Base-by-base conservation (phyloP, 1,140 invertebrate species). In the Drosophila nebulosa region DNA sequence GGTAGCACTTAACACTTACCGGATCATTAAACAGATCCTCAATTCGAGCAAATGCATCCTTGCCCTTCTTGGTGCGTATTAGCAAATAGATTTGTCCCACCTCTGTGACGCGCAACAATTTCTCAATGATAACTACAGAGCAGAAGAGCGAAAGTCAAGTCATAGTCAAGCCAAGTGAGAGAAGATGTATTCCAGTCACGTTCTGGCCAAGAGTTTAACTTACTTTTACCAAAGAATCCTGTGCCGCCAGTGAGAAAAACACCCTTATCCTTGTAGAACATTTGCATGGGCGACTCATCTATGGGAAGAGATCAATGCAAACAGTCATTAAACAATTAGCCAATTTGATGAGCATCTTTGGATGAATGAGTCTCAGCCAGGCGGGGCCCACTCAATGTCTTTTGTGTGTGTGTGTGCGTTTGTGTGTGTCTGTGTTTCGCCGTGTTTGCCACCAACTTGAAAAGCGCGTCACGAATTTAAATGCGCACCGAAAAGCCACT, bases 151-250 rank as follows among this genome's bases (percentile, higher is more conserved):
- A 51, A 77, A 64, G 66, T 62, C 56, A 77, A 64, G 66, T 62
- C 56, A 73, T 64, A 74, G 50, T 42, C 53, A 18, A 64, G 30
- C 52, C 16, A 22, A 24, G 52, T 63, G 58, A 60, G 50, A 59
- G 58, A 58, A 52, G 60, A 67, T 0, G 12, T 10, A 89, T 89
- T 85, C 77, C 36, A 56, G 84, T 70, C 69, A 72, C 67, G 71
- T 79, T 91, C 91, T 93, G 59, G 46, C 9, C 76, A 60, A 27
- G 59, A 67, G 42, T 68, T 60, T 68, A 77, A 89, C 89, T 88
- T 83, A 90, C 89, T 90, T 88, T 96, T 96, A 10, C 96, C 96
- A 90, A 97, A 93, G 91, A 97, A 97, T 64, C 96, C 96, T n/a
- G 95, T 96, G 14, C 93, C 94, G 53, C 94, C 94, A 14, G 94